Conservation (phyloP, 2,888 invertebrate species). For the Phyllotreta striolata region DNA sequence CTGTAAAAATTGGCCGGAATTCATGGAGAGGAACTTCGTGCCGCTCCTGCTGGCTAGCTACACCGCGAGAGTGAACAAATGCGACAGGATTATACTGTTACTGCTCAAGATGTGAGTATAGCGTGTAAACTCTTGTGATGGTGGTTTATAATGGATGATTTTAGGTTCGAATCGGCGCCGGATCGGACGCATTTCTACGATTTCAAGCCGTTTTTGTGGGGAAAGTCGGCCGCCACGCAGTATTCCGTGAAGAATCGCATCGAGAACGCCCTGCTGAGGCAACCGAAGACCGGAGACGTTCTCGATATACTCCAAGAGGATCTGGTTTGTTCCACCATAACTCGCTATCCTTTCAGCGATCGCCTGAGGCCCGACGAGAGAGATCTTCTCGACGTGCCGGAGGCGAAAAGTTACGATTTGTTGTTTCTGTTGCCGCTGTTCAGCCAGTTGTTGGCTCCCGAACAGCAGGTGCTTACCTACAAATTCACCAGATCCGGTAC, state of each 20-base stretch:
- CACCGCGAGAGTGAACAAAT: constrained; percentile 72
- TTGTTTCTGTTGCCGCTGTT: constrained; percentile 82
- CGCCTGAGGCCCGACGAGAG: constrained; percentile 47
- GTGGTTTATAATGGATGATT: constrained; percentile 21
- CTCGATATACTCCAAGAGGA: constrained; percentile 74
- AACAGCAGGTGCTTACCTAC: constrained; percentile 75
- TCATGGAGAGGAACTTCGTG: constrained; percentile 74
- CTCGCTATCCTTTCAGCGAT: constrained; percentile 68
- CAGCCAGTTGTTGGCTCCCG: constrained; percentile 76
- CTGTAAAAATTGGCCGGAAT: constrained; percentile 68
- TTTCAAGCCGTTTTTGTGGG: constrained; percentile 82
- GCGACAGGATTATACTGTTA: constrained; percentile 75
- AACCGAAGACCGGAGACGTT: constrained; percentile 76
- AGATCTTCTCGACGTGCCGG: constrained; percentile 18
- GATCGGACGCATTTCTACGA: constrained; percentile 55
- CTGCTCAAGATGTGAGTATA: constrained; percentile 72
- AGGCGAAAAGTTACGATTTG: constrained; percentile 75
- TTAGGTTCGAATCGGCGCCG: constrained; percentile 54
- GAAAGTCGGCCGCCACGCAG: constrained; percentile 79
- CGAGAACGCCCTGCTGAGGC: constrained; percentile 71
- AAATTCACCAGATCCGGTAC: constrained; percentile 67
- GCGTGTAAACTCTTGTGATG: too few relatives aligned
- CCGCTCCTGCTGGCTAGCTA: constrained; percentile 82
- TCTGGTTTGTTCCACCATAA: constrained; percentile 72
- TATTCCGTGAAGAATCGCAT: constrained; percentile 72